Percentiles rank a stretch among this genome's conserved stretches.
phyloP scores from a whole-genome alignment of 2,113 vertebrate genomes.

The Gracilinanus agilis region DNA sequence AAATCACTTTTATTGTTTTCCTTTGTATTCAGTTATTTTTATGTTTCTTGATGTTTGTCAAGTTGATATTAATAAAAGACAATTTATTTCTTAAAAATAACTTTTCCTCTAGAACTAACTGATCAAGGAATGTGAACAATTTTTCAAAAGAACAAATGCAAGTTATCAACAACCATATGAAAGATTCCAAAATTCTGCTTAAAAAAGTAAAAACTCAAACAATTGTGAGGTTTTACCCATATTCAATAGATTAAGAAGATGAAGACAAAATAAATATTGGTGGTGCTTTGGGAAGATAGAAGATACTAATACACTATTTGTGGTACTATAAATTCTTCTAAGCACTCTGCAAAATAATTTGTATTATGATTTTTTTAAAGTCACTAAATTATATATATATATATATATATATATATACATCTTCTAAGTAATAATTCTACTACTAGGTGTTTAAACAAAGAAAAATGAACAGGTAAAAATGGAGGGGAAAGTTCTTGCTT shows the following conservation, averaged over 20 bases:
- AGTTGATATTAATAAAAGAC: neutral
- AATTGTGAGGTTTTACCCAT: neutral
- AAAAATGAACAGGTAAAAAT: neutral
- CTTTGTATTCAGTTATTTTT: neutral
- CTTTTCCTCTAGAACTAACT: neutral
- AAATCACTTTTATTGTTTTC: neutral
- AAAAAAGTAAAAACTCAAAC: neutral
- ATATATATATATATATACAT: neutral
- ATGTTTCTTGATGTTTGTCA: neutral
- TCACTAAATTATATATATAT: no score
- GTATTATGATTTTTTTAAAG: neutral
- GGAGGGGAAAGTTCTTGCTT: neutral
- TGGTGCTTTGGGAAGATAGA: neutral
- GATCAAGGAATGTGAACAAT: neutral
- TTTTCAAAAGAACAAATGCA: neutral
- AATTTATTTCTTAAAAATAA: neutral
- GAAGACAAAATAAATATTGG: neutral
- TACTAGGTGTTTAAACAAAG: neutral
- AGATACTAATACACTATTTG: neutral
- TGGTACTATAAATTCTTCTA: no score
- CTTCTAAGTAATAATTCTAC: neutral
- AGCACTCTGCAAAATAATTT: neutral
- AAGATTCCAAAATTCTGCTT: neutral
- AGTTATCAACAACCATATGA: neutral
- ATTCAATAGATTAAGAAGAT: neutral